Percentiles rank a stretch among this genome's conserved stretches.
Evolutionary conservation across 2,888 invertebrate species (phyloP).

Genomic region (Idaea biselata): DNA sequence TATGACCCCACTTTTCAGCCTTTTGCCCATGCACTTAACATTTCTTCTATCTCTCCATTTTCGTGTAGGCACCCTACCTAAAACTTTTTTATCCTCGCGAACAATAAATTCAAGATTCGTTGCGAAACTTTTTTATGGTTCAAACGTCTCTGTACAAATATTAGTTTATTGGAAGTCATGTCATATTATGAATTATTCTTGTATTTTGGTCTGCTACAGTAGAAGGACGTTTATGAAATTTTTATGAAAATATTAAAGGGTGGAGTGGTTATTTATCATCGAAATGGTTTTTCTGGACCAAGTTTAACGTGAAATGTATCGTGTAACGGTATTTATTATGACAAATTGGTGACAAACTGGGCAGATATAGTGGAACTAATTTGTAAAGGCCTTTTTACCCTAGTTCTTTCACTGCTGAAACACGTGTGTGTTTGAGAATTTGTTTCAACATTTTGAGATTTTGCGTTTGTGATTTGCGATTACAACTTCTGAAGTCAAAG

Average conservation of each 20-base stretch:
- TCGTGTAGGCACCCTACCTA: slow-evolving; percentile 26
- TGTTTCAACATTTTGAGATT: too few relatives aligned
- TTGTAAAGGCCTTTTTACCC: background rate
- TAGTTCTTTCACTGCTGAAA: background rate
- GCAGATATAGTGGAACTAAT: background rate
- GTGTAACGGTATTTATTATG: slow-evolving; percentile 1
- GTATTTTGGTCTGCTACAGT: slow-evolving; percentile 48
- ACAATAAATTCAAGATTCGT: slow-evolving; percentile 67
- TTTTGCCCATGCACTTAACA: background rate
- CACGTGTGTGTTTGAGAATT: too few relatives aligned
- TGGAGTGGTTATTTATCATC: slow-evolving; percentile 2
- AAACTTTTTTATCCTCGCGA: slow-evolving; percentile 58
- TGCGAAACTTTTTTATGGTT: slow-evolving; percentile 66
- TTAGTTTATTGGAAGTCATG: slow-evolving; percentile 52
- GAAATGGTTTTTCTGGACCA: slow-evolving; percentile 1
- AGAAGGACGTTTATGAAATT: slow-evolving; percentile 14
- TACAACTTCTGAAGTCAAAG: too few relatives aligned
- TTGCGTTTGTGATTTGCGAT: too few relatives aligned
- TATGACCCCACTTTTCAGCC: background rate
- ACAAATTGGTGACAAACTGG: background rate
- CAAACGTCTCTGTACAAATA: slow-evolving; percentile 52
- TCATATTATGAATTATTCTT: slow-evolving; percentile 53
- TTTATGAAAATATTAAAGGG: slow-evolving; percentile 1
- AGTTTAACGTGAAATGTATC: slow-evolving; percentile 2
- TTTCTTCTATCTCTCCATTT: slow-evolving; percentile 4